Conservation (phyloP, 2,888 invertebrate genomes). For the Timema podura region DNA sequence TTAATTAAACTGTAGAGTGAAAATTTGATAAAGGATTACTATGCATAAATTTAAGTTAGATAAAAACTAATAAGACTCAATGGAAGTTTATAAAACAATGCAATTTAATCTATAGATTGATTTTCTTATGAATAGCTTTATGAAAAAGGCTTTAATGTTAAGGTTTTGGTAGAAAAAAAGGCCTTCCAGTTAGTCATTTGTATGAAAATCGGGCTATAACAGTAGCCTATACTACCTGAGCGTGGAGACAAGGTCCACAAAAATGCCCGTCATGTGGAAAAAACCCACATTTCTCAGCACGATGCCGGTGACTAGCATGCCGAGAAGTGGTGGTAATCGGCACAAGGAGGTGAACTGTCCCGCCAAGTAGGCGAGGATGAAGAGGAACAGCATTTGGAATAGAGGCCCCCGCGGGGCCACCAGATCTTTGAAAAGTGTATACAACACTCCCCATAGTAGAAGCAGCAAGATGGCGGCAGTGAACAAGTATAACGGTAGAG, state of each 20-base stretch:
- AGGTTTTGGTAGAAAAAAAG: too few relatives aligned
- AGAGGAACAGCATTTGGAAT: constrained; percentile 21
- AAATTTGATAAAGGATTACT: too few relatives aligned
- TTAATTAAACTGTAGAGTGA: too few relatives aligned
- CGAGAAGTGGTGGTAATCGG: constrained; percentile 54
- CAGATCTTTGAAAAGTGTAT: constrained; percentile 23
- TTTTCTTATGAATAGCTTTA: too few relatives aligned
- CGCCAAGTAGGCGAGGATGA: constrained; percentile 25
- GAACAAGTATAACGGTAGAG: constrained; percentile 12
- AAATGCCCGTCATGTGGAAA: constrained; percentile 46
- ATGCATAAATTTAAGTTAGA: too few relatives aligned
- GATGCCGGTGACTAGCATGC: constrained; percentile 60
- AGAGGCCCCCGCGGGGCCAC: constrained; percentile 23
- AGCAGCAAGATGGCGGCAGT: constrained; percentile 18
- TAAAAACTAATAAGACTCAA: too few relatives aligned
- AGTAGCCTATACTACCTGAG: constrained; percentile 44
- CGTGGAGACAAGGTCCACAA: constrained; percentile 47
- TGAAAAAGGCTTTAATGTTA: too few relatives aligned
- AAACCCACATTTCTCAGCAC: constrained; percentile 49
- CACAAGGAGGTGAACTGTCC: constrained; percentile 23
- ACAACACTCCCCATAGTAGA: constrained; percentile 24
- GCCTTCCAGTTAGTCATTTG: too few relatives aligned
- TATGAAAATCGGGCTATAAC: too few relatives aligned
- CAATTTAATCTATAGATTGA: too few relatives aligned
- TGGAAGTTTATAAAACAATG: too few relatives aligned